Conservation (phyloP, 2,888 invertebrate species). For the Xestobium rufovillosum region DNA sequence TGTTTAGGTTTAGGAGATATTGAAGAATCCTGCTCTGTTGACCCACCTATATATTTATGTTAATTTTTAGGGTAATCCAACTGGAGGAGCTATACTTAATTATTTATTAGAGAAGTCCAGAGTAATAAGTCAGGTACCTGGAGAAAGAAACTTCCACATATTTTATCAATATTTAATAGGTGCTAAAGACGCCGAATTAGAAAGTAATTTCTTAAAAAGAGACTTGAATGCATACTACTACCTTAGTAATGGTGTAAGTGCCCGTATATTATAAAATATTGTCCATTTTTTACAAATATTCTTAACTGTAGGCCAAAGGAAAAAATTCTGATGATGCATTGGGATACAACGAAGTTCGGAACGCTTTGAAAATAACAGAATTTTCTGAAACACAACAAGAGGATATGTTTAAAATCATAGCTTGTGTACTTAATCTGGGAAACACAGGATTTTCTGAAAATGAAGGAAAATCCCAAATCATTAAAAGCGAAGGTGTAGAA, state of each 20-base stretch:
- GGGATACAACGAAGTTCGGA: conserved; percentile 61
- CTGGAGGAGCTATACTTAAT: conserved; percentile 83
- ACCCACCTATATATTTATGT: too few relatives aligned
- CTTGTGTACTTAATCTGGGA: conserved; percentile 77
- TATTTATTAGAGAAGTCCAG: conserved; percentile 86
- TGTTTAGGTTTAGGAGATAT: too few relatives aligned
- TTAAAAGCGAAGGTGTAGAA: conserved; percentile 56
- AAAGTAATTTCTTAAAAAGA: conserved; percentile 58
- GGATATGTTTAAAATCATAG: conserved; percentile 75
- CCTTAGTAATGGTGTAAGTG: conserved; percentile 64
- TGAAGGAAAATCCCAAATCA: conserved; percentile 62
- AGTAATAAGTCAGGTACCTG: conserved; percentile 73
- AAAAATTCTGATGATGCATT: conserved; percentile 54
- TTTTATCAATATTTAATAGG: conserved; percentile 83
- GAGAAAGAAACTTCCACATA: conserved; percentile 87
- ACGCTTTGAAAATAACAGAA: conserved; percentile 72
- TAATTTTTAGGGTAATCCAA: conserved; percentile 57
- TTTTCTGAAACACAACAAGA: conserved; percentile 63
- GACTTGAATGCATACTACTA: conserved; percentile 69
- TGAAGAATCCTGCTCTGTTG: too few relatives aligned
- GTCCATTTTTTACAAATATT: not conserved
- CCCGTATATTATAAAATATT: not conserved
- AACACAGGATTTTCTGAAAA: conserved; percentile 75
- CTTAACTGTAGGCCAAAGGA: not conserved
- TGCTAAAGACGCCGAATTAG: conserved; percentile 57